phyloP scores from a whole-genome alignment of 2,888 invertebrate species.

The Heliconius erato region DNA sequence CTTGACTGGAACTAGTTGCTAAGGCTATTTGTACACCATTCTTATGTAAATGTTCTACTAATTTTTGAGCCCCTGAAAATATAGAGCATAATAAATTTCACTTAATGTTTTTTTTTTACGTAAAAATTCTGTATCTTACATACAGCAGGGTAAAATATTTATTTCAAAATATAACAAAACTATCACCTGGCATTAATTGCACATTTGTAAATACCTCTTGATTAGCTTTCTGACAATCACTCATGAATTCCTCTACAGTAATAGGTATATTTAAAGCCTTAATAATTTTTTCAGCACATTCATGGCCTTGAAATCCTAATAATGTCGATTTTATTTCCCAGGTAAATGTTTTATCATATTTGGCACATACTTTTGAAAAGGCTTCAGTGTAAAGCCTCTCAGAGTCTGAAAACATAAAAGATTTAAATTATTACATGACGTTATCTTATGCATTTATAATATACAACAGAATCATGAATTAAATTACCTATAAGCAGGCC shows the following conservation, averaged over 20 bases:
- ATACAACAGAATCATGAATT: background rate
- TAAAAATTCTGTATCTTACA: no score
- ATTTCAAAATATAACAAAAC: background rate
- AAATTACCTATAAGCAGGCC: conserved; percentile 84
- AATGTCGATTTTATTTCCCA: conserved; percentile 91
- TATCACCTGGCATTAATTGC: conserved; percentile 89
- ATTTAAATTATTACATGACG: background rate
- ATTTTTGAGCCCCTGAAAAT: conserved; percentile 89
- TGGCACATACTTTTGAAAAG: conserved; percentile 87
- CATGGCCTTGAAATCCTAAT: conserved; percentile 89
- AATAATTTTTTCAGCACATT: conserved; percentile 87
- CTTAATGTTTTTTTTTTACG: background rate
- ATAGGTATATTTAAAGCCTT: conserved; percentile 87
- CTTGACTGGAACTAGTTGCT: conserved; percentile 93
- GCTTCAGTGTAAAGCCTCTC: conserved; percentile 91
- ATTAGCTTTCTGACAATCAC: conserved; percentile 82
- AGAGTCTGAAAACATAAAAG: conserved; percentile 87
- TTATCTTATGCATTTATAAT: background rate
- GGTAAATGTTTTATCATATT: conserved; percentile 90
- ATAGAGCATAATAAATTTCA: background rate
- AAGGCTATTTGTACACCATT: conserved; percentile 92
- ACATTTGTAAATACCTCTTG: conserved; percentile 86
- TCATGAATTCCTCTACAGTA: conserved; percentile 87
- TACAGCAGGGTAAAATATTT: background rate
- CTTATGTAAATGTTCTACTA: conserved; percentile 90